phyloP scores from a whole-genome alignment of 1,140 invertebrate genomes.

The Drosophila sechellia region DNA sequence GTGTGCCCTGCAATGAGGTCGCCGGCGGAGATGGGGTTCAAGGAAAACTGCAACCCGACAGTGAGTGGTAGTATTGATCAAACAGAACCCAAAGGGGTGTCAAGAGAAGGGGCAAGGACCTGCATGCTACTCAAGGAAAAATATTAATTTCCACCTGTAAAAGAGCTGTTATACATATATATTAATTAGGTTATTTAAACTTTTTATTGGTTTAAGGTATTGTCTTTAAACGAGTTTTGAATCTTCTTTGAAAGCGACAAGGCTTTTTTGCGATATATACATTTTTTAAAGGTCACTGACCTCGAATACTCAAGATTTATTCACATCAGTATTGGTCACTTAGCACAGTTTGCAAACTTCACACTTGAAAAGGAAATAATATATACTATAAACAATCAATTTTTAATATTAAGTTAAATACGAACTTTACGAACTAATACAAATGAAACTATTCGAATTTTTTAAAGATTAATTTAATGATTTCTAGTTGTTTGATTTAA shows the following conservation, averaged over 20 bases:
- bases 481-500: no score
- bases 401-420: no score
- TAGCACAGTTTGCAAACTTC: no score
- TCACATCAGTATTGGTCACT: no score
- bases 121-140: conserved; percentile 9
- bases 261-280: no score
- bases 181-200: background rate
- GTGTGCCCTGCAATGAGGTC: conserved; percentile 62
- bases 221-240: background rate
- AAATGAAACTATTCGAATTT: no score
- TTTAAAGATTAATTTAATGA: no score
- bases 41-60: conserved; percentile 71
- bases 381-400: no score
- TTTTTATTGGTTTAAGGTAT: background rate
- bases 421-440: no score
- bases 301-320: no score
- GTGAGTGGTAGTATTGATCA: conserved; percentile 80
- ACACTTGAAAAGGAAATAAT: no score
- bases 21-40: conserved; percentile 40
- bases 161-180: background rate
- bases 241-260: background rate
- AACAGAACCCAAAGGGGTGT: conserved; percentile 47
- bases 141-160: background rate
- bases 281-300: no score
- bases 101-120: background rate